Conservation (phyloP, 1,140 invertebrate genomes). For the Sitobion miscanthi region DNA sequence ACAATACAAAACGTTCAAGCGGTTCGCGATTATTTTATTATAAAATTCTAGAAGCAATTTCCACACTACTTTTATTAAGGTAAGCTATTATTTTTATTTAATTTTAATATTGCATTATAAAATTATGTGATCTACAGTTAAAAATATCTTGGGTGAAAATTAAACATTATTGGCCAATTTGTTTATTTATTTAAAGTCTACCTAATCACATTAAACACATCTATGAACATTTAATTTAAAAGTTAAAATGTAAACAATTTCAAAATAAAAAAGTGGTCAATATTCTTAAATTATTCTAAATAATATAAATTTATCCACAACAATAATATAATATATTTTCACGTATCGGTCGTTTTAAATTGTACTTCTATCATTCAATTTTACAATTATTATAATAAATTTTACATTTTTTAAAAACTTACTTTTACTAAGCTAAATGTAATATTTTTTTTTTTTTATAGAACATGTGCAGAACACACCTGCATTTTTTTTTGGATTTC, state of each 20-base stretch:
- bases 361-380: no score
- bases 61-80: neutral
- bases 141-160: neutral
- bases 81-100: neutral
- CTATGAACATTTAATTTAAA: no score
- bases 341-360: no score
- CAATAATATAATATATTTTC: no score
- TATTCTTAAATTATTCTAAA: no score
- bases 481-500: neutral
- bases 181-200: no score
- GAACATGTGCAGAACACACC: neutral
- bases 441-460: neutral
- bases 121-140: neutral
- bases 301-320: no score
- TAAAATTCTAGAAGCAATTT: neutral
- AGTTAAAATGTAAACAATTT: no score
- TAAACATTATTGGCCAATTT: neutral
- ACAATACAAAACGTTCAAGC: neutral
- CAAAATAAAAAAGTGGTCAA: no score
- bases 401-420: neutral
- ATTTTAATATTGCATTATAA: neutral
- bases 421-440: neutral
- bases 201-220: no score
- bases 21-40: neutral
- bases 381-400: no score